phyloP scores from a whole-genome alignment of 2,797 vertebrate species.

The Channa striata region DNA sequence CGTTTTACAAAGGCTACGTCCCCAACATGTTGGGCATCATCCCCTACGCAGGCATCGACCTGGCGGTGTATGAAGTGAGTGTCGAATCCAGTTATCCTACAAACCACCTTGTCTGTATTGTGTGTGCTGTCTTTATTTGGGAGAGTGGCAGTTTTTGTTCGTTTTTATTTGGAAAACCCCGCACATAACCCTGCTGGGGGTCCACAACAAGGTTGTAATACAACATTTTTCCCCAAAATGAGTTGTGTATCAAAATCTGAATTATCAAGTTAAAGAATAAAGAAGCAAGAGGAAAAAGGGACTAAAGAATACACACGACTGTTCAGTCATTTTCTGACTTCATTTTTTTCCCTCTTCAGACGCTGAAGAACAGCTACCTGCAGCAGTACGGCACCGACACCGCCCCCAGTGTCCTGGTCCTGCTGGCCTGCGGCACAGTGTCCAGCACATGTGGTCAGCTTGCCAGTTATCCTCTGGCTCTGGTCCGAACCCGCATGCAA shows the following conservation, averaged over 20 bases:
- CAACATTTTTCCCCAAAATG: too few relatives aligned
- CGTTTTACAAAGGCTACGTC: conserved; percentile 96
- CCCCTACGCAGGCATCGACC: conserved; percentile 96
- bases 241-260: too few relatives aligned
- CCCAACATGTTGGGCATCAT: conserved; percentile 98
- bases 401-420: conserved; percentile 90
- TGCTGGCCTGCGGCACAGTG: conserved; percentile 94
- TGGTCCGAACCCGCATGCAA: conserved; percentile 97
- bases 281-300: too few relatives aligned
- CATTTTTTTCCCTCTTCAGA: conserved; percentile 78
- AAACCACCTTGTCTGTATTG: too few relatives aligned
- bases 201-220: too few relatives aligned
- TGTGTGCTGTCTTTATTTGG: too few relatives aligned
- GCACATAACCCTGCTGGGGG: too few relatives aligned
- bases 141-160: too few relatives aligned
- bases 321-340: background rate
- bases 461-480: conserved; percentile 94
- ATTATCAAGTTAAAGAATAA: too few relatives aligned
- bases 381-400: conserved; percentile 88
- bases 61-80: conserved; percentile 95
- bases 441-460: conserved; percentile 97
- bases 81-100: too few relatives aligned
- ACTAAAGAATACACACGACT: too few relatives aligned
- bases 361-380: conserved; percentile 93
- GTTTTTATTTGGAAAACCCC: too few relatives aligned